These are phyloP conservation scores for Rhodinocichla rosea DNA, from an alignment of 2,113 vertebrate species.

Conservation along the genomic window DNA sequence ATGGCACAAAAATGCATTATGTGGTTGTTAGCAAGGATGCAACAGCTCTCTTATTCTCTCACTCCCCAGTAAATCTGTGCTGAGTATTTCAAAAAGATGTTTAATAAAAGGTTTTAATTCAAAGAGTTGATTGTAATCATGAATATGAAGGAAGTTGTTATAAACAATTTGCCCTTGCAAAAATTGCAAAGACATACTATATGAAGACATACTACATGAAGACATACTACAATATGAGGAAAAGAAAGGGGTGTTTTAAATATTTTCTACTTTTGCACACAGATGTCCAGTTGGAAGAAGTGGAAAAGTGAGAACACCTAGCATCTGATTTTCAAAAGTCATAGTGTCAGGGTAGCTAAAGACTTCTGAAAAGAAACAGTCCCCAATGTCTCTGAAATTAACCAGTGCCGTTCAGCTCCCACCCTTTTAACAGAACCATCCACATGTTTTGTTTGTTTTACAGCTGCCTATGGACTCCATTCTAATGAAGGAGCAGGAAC, in stretches of 20 bases:
- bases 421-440: background rate
- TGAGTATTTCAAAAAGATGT: background rate
- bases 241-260: background rate
- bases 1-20: background rate
- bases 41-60: background rate
- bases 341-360: background rate
- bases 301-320: background rate
- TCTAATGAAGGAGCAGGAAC: background rate
- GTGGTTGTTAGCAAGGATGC: background rate
- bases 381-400: background rate
- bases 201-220: background rate
- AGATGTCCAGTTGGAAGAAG: background rate
- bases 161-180: background rate
- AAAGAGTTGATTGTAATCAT: background rate
- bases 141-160: background rate
- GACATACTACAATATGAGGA: background rate
- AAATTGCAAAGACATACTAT: background rate
- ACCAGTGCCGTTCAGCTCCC: background rate
- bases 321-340: background rate
- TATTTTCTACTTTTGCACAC: background rate
- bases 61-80: background rate
- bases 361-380: background rate
- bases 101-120: constrained; percentile 2
- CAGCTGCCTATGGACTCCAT: background rate
- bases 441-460: background rate